Evolutionary conservation across 1,140 invertebrate species (phyloP), one percentile per base, ranked within the genome.

Genomic region (Drosophila pruinosa): DNA sequence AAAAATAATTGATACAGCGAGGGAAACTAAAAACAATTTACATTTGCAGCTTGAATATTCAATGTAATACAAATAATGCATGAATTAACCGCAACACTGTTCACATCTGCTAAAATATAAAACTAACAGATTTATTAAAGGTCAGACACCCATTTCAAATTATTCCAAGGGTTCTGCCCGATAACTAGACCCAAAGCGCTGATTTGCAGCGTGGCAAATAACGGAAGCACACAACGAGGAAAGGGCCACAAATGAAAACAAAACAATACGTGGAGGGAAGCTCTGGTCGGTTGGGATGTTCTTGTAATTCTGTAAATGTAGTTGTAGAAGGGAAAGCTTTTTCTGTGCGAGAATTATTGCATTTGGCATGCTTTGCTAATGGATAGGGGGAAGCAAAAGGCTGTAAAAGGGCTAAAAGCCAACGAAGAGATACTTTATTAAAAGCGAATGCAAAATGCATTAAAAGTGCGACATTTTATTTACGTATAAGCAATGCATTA

Each of bases 401-500:
- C 21, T n/a, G n/a, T n/a, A n/a, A n/a, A 45, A 45, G n/a, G 10
- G 22, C 54, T 19, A 56, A 59, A 45, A 47, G 31, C n/a, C 31
- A 38, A 8, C n/a, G 28, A 61, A 21, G 6, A 45, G 3, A 43
- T 34, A 14, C 26, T 17, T 54, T 36, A 22, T 38, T 22, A 24
- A 22, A 45, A 12, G 4, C 39, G 2, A 12, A 19, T 39, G n/a
- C 36, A 26, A 24, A 62, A 12, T 64, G 52, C 28, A 64, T 38
- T 56, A 39, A 56, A 19, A 24, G 31, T 22, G 19, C n/a, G 52
- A 59, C 57, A 28, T 38, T 41, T 41, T 7, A 31, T 50, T 26
- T 19, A 8, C 1, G 15, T 2, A 41, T 15, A 41, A 31, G 31
- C 17, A 61, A 50, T 52, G 36, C 67, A 70, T 65, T 39, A 26